phyloP scores from a whole-genome alignment of 1,140 invertebrate genomes.

The Mesaphorura yosii region DNA sequence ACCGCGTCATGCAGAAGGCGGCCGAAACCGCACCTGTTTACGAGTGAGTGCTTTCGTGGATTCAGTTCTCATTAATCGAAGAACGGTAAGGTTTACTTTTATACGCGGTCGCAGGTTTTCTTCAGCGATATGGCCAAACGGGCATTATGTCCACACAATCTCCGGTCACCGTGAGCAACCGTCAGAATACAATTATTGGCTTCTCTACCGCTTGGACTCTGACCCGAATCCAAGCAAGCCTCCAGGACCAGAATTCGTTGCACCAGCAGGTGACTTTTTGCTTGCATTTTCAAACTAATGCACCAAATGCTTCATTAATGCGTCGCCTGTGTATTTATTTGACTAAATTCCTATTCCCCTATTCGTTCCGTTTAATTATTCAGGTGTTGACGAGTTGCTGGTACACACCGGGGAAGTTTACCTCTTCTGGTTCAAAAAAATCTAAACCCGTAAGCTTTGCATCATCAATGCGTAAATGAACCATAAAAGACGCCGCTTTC shows the following conservation, averaged over 20 bases:
- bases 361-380: conserved; percentile 31
- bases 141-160: conserved; percentile 76
- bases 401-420: conserved; percentile 72
- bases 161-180: conserved; percentile 74
- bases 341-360: conserved; percentile 5
- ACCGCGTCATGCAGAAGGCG: conserved; percentile 68
- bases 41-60: conserved; percentile 33
- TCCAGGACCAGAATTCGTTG: conserved; percentile 68
- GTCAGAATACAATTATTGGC: conserved; percentile 76
- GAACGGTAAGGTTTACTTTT: background rate
- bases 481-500: no score
- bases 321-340: background rate
- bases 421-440: conserved; percentile 81
- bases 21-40: conserved; percentile 52
- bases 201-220: conserved; percentile 63
- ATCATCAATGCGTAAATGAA: no score
- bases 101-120: conserved; percentile 47
- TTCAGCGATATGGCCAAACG: conserved; percentile 76
- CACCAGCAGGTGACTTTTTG: conserved; percentile 57
- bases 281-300: background rate
- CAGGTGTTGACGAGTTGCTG: conserved; percentile 69
- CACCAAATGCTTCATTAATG: background rate
- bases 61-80: background rate
- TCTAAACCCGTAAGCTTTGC: no score
- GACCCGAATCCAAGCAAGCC: conserved; percentile 61